Evolutionary conservation across 2,888 invertebrate genomes (phyloP).

Genomic region (Automeris io): DNA sequence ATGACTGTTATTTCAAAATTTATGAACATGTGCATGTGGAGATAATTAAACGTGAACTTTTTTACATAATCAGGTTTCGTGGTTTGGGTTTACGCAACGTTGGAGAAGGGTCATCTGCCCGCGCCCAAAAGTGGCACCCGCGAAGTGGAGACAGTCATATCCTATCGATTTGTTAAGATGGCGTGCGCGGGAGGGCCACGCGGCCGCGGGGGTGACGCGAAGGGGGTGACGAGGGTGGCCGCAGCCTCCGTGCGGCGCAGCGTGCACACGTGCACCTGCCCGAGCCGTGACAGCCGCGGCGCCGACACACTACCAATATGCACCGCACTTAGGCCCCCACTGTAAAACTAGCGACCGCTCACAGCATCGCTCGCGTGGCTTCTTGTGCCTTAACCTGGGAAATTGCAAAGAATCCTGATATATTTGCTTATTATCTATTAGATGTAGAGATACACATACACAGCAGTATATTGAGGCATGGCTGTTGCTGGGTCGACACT

Average conservation of each 20-base stretch:
- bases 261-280: conserved; percentile 74
- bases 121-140: conserved; percentile 72
- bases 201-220: conserved; percentile 26
- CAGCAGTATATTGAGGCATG: no score
- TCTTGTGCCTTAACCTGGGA: no score
- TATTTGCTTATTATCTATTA: no score
- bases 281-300: conserved; percentile 50
- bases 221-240: conserved; percentile 38
- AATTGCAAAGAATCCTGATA: no score
- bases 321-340: conserved; percentile 29
- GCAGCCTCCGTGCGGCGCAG: conserved; percentile 66
- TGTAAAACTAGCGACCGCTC: no score
- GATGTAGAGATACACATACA: no score
- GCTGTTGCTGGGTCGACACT: no score
- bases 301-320: conserved; percentile 51
- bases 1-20: conserved; percentile 3
- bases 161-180: conserved; percentile 79
- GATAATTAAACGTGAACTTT: not conserved
- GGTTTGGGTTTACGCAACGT: conserved; percentile 57
- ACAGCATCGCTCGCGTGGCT: no score
- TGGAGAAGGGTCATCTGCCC: conserved; percentile 56
- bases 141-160: conserved; percentile 77
- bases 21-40: not conserved
- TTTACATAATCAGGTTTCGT: conserved; percentile 19
- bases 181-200: conserved; percentile 47